phyloP scores from a whole-genome alignment of 2,888 invertebrate genomes.

The Pristionchus mayeri region DNA sequence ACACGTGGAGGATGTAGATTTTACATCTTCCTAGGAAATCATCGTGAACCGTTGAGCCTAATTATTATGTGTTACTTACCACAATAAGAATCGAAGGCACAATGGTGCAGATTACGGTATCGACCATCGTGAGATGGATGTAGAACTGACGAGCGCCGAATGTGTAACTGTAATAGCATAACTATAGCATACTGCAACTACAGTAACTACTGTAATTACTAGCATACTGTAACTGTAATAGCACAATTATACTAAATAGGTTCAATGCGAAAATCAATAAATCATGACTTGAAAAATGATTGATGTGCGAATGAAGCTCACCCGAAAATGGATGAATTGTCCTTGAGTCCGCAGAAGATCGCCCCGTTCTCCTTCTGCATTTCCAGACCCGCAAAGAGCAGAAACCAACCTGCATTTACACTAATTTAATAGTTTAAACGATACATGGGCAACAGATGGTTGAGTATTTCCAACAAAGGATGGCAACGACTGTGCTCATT shows the following conservation, averaged over 20 bases:
- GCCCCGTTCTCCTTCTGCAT: slow-evolving; percentile 4
- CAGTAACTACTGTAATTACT: too few species aligned
- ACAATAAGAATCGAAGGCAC: slow-evolving; percentile 73
- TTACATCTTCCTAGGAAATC: too few species aligned
- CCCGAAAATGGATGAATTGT: slow-evolving; percentile 63
- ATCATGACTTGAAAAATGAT: neutral
- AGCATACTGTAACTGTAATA: slow-evolving; percentile 40
- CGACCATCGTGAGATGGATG: slow-evolving; percentile 71
- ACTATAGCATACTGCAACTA: neutral
- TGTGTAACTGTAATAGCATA: slow-evolving; percentile 11
- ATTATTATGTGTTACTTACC: too few species aligned
- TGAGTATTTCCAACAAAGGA: too few species aligned
- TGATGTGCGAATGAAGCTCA: slow-evolving; percentile 38
- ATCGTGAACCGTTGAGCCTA: too few species aligned
- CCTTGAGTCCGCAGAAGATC: slow-evolving; percentile 70
- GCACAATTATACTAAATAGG: neutral
- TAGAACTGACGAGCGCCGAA: slow-evolving; percentile 53
- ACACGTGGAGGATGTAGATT: too few species aligned
- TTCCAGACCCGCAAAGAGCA: slow-evolving; percentile 69
- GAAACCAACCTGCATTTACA: slow-evolving; percentile 49
- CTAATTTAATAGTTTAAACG: too few species aligned
- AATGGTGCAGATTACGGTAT: slow-evolving; percentile 70
- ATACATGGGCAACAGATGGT: too few species aligned
- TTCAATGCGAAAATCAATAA: neutral
- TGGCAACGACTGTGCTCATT: too few species aligned